A percentile compares a stretch with the other conserved stretches of the same genome.
These are phyloP conservation scores for Sinosuthora webbiana DNA, from an alignment of 2,113 vertebrate species.

Conservation along the genomic window DNA sequence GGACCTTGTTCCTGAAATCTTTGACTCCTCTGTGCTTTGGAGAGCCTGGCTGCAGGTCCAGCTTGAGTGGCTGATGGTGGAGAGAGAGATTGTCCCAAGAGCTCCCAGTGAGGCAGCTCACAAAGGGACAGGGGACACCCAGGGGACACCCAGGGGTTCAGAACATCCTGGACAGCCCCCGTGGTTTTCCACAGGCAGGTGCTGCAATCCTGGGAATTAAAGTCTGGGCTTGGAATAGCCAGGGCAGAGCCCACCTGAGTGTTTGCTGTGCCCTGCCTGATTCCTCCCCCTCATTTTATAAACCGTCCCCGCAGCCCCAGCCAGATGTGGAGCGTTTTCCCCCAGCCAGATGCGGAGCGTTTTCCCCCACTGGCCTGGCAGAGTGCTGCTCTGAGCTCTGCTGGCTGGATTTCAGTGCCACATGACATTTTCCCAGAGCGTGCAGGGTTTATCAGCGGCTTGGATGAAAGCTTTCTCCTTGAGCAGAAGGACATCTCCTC, in stretches of 20 bases:
- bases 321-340: background rate
- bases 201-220: background rate
- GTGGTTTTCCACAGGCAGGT: background rate
- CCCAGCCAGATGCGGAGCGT: background rate
- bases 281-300: background rate
- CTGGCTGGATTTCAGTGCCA: background rate
- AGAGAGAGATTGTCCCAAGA: background rate
- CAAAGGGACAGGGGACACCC: background rate
- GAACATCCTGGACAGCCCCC: background rate
- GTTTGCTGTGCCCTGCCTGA: background rate
- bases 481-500: background rate
- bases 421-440: background rate
- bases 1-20: background rate
- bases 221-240: background rate
- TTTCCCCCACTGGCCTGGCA: background rate
- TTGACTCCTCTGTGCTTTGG: background rate
- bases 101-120: background rate
- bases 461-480: constrained; percentile 21
- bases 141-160: background rate
- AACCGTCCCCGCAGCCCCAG: background rate
- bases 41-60: background rate
- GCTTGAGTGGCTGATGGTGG: background rate
- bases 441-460: background rate
- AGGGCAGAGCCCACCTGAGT: background rate
- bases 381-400: background rate